Evolutionary conservation across 2,888 invertebrate species (phyloP), one percentile per base, ranked within the genome.

Genomic region (Mayetiola destructor): DNA sequence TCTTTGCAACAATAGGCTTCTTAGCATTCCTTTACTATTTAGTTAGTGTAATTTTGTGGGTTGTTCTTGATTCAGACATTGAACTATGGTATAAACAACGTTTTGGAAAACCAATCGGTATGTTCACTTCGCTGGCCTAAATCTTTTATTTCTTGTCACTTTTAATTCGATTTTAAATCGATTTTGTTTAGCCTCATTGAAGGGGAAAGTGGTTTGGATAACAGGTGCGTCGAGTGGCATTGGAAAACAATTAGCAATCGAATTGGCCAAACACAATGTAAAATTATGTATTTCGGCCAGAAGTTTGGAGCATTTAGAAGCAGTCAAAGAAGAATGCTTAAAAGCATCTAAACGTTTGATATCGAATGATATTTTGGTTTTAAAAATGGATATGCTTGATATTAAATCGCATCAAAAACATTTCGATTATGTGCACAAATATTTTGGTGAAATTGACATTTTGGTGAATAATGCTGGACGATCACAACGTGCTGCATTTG

Each of bases 161-260:
- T n/a, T 30, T 56, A 21, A 23, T 6, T 40, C 18, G 30, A 2
- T 40, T 14, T 12, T 32, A 56, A 56, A 36, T 30, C 27, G 29
- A 40, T n/a, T n/a, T 21, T 16, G 10, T n/a, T 18, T 32, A 57
- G 80, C 72, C 37, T 66, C 70, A 3, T 68, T 84, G 56, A 70
- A 73, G 42, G 81, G 81, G 1, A 81, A 87, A 69, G 86, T 88
- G 3, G 80, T 88, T 1, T 90, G 89, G 83, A 81, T 90, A 62
- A 87, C 86, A 1, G 89, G 89, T 40, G 86, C 88, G 1, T 88
- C 88, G 0, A 85, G 85, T 72, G 89, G 89, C 14, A 88, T 90
- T 60, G 89, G 89, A 2, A 84, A 85, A 70, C 70, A 77, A 61
- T 71, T 86, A 53, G 86, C 88, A 0, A 75, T 84, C 60, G 76